Percentiles rank a stretch among this genome's conserved stretches.
Conservation (phyloP, 2,113 vertebrate species). For the Platysternon megacephalum region DNA sequence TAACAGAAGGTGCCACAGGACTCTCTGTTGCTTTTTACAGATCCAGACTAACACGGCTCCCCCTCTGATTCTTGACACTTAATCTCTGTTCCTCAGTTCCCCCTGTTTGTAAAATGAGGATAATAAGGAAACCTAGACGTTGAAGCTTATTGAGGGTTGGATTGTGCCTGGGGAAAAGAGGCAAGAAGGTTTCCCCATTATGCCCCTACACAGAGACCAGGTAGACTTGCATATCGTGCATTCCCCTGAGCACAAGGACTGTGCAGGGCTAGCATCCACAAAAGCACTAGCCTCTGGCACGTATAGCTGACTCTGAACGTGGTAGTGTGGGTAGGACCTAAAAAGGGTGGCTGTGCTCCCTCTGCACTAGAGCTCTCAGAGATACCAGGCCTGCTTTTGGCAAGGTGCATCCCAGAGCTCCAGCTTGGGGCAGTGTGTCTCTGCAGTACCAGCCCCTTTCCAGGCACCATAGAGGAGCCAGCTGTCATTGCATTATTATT, state of each 20-base stretch:
- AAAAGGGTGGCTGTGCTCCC: neutral
- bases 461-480: neutral
- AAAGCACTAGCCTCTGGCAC: neutral
- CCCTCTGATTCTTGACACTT: too few species aligned
- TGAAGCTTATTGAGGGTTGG: fast-evolving
- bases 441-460: neutral
- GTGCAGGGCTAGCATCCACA: neutral
- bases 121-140: fast-evolving
- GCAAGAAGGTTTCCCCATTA: fast-evolving
- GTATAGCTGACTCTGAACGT: neutral
- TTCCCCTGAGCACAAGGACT: fast-evolving
- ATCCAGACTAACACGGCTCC: too few species aligned
- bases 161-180: neutral
- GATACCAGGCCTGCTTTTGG: neutral
- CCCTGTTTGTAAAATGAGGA: fast-evolving
- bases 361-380: neutral
- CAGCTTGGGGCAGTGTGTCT: neutral
- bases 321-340: neutral
- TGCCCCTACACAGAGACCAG: neutral
- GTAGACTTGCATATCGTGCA: fast-evolving
- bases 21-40: too few species aligned
- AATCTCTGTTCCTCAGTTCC: fast-evolving
- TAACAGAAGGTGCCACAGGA: too few species aligned
- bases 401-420: neutral
- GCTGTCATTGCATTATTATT: fast-evolving